phyloP scores from a whole-genome alignment of 2,113 vertebrate species.

The Fukomys damarensis region DNA sequence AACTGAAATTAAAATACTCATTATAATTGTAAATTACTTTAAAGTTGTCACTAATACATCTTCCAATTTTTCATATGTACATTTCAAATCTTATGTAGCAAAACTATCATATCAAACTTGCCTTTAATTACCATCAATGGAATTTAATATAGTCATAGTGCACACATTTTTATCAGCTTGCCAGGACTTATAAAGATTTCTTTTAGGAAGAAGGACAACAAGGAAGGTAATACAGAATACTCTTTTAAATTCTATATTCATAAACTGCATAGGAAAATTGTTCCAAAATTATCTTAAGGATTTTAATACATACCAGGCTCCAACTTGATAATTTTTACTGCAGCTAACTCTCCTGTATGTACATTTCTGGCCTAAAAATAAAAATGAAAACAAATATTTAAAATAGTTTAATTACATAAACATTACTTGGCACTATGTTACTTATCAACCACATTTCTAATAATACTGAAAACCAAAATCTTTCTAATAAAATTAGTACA shows the following conservation, averaged over 20 bases:
- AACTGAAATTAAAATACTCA: constrained; percentile 38
- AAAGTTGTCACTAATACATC: neutral
- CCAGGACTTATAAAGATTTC: constrained; percentile 12
- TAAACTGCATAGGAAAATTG: neutral
- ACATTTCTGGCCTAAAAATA: constrained; percentile 95
- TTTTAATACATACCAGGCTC: constrained; percentile 94
- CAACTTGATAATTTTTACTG: constrained; percentile 99
- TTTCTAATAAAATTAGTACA: constrained; percentile 48
- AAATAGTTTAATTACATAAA: constrained; percentile 42
- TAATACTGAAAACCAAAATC: constrained; percentile 7
- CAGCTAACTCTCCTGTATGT: constrained; percentile 95
- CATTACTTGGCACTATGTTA: constrained; percentile 3
- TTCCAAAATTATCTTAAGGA: constrained; percentile 38
- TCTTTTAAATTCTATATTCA: constrained; percentile 15
- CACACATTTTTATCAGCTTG: neutral
- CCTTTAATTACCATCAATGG: neutral
- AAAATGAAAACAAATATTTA: constrained; percentile 66
- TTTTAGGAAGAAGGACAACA: constrained; percentile 28
- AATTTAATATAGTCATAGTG: constrained; percentile 27
- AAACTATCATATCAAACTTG: constrained; percentile 47
- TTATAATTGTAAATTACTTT: constrained; percentile 39
- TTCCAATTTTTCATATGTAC: constrained; percentile 23
- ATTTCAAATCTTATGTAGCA: constrained; percentile 55
- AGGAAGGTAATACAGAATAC: neutral
- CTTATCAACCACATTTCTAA: constrained; percentile 51